Base-by-base conservation (phyloP, 1,140 invertebrate species). In the Diprion similis region DNA sequence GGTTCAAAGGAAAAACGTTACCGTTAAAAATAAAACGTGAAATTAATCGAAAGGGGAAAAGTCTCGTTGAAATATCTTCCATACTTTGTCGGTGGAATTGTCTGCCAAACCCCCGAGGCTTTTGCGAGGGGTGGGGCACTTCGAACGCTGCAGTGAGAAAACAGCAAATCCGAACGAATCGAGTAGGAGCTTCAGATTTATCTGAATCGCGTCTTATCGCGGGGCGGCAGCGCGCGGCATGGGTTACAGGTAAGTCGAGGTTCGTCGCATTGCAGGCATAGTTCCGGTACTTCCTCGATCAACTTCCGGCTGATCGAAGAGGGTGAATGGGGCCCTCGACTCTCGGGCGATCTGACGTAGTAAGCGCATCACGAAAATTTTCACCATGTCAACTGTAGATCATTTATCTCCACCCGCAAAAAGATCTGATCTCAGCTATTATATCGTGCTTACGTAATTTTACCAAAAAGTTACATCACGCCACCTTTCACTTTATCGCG, bases 121-220 rank as follows among this genome's bases (percentile, higher is more conserved):
- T 59, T 59, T 6, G 51, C 11, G n/a, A 37, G 24, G 24, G 2
- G 24, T 1, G 24, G 24, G 24, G 24, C 24, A 59, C 51, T 13
- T 59, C 51, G 51, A 59, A 59, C 11, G 11, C 4, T 59, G 11
- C 24, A 37, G 51, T 59, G 51, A 6, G 51, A 59, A 59, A 59
- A 59, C n/a, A 59, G 51, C 51, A 59, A 59, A 59, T 13, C 51
- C 51, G n/a, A 59, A 59, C 51, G 51, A 59, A 59, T 59, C 51
- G 51, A 59, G 24, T 37, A 37, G 51, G 51, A 59, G 51, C 51
- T 59, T 17, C n/a, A 59, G 51, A 59, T 59, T 59, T 59, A 59
- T 59, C 51, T 59, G 51, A 59, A 59, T 59, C 51, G 51, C 51
- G 51, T 59, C 51, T 59, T 59, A 59, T 59, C 51, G 51, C 51